Base-by-base conservation (phyloP, 2,888 invertebrate species). In the Drosophila acutilabella region DNA sequence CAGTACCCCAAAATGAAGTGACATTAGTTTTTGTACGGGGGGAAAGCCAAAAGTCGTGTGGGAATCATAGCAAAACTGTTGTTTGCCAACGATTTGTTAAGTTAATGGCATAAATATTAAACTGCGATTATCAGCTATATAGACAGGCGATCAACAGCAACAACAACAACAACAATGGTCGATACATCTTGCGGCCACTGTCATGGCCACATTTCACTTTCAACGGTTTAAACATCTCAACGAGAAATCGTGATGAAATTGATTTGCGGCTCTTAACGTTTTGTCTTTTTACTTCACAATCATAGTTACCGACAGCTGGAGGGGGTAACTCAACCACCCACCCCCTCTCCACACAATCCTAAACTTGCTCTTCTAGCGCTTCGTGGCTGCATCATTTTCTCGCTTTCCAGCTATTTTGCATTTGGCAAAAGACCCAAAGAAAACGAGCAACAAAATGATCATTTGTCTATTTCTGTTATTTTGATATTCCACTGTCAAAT, bases 171-270 rank as follows among this genome's bases (percentile, higher is more conserved):
- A 54, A 64, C 52, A 58, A 62, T 40, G 40, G 44, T 33, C 58
- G 41, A 66, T 60, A 36, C 36, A 26, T 64, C 47, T 59, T 60
- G 30, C 59, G 72, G 65, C 83, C 84, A 88, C 73, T 80, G 84
- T 76, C 88, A 81, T 76, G 83, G 88, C 78, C 88, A 81, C 83
- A 84, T 88, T 84, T 84, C 83, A 84, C 83, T 88, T 84, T 84
- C 88, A 81, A 80, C 85, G 71, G 57, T 58, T 65, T 72, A 77
- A 30, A 71, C 79, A 77, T 88, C 74, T 75, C 88, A 88, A 85
- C 78, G 86, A 80, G 79, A 89, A 89, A 88, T 90, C 88, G 88
- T 88, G 88, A 89, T 89, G 88, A 88, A 89, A 90, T 90, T 90
- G 89, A 78, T 89, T 86, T 81, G 81, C 75, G 82, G 75, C 88